phyloP scores from a whole-genome alignment of 2,113 vertebrate genomes.

The Echinops telfairi region DNA sequence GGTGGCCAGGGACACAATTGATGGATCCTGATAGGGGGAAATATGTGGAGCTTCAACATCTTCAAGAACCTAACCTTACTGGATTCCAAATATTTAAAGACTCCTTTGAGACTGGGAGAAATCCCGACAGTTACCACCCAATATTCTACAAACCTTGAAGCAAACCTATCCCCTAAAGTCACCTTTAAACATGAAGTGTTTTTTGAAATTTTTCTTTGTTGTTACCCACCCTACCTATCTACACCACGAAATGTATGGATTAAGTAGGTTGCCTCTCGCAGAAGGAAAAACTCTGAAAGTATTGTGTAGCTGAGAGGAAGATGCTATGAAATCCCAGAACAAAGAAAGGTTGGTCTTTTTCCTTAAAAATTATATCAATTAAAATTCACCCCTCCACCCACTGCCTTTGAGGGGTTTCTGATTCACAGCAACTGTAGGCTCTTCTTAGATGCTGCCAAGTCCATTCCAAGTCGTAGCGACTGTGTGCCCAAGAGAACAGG shows the following conservation, averaged over 20 bases:
- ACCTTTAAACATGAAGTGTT: too few relatives aligned
- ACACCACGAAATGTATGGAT: not conserved
- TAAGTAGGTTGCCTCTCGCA: not conserved
- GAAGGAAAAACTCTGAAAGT: not conserved
- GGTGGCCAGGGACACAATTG: not conserved
- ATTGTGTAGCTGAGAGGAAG: not conserved
- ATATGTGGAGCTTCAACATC: not conserved
- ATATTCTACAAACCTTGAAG: not conserved
- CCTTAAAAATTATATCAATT: not conserved
- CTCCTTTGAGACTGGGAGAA: not conserved
- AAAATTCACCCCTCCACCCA: too few relatives aligned
- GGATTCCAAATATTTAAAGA: not conserved
- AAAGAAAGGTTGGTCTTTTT: not conserved
- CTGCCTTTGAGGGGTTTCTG: too few relatives aligned
- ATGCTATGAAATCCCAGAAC: not conserved
- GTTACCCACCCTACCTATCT: not conserved
- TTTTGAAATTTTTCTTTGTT: not conserved
- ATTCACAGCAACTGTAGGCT: too few relatives aligned
- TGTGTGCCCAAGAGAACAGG: too few relatives aligned
- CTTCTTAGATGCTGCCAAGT: too few relatives aligned
- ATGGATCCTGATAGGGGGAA: not conserved
- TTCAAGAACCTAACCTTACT: not conserved
- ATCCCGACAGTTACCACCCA: not conserved
- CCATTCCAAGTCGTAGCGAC: too few relatives aligned
- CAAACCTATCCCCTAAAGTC: not conserved